A percentile compares a stretch with the other conserved stretches of the same genome.
These are phyloP conservation scores for Eptesicus fuscus DNA, from an alignment of 2,113 vertebrate species.

Conservation along the genomic window DNA sequence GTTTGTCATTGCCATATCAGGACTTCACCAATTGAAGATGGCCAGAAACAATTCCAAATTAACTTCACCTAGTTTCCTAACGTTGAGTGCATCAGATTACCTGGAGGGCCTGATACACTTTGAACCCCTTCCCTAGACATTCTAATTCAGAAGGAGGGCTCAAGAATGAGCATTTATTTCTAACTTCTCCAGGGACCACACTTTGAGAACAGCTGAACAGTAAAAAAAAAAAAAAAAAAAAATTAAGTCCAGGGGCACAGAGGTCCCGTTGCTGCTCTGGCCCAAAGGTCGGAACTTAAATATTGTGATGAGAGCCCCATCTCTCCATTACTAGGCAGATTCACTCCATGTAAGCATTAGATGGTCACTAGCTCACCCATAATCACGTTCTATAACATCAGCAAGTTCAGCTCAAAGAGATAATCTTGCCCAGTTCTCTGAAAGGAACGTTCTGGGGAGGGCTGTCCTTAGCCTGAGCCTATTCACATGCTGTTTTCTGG, in stretches of 20 bases:
- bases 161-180: background rate
- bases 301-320: background rate
- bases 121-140: background rate
- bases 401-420: background rate
- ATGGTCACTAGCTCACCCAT: background rate
- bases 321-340: background rate
- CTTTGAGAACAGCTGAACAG: background rate
- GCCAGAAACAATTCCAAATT: background rate
- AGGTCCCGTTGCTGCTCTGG: background rate
- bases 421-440: background rate
- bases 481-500: background rate
- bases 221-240: background rate
- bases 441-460: background rate
- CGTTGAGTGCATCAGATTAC: background rate
- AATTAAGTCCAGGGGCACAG: background rate
- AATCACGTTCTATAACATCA: background rate
- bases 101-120: background rate
- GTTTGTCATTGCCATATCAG: background rate
- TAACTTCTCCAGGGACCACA: background rate
- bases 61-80: background rate
- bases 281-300: too few relatives aligned
- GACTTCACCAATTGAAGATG: background rate
- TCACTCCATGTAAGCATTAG: background rate
- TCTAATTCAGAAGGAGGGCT: background rate
- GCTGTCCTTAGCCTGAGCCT: background rate